phyloP scores from a whole-genome alignment of 2,113 vertebrate genomes.

The Poeciliopsis turrubarensis region DNA sequence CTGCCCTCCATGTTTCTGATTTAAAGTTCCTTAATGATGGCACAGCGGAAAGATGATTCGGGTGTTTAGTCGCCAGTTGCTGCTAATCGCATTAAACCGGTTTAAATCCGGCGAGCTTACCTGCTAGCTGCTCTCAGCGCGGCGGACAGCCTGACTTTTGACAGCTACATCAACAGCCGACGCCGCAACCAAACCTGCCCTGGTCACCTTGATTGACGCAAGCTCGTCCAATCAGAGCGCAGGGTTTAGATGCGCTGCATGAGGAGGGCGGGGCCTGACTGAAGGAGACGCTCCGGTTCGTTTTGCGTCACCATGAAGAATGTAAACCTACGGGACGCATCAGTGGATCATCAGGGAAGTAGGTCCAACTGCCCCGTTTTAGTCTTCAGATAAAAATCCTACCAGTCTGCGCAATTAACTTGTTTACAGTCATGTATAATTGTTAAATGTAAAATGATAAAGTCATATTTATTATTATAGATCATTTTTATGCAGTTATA shows the following conservation, averaged over 20 bases:
- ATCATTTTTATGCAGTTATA: too few species aligned
- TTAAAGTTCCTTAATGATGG: neutral
- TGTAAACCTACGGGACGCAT: neutral
- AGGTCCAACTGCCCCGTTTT: neutral
- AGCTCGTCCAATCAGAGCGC: slow-evolving; percentile 51
- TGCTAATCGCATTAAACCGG: slow-evolving; percentile 36
- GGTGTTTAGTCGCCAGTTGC: rapidly evolving
- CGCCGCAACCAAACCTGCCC: slow-evolving; percentile 49
- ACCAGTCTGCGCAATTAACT: neutral
- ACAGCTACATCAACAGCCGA: slow-evolving; percentile 49
- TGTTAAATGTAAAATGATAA: too few species aligned
- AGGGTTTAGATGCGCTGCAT: rapidly evolving
- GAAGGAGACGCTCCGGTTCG: too few species aligned
- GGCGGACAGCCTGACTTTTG: slow-evolving; percentile 56
- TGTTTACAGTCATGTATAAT: neutral
- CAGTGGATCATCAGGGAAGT: neutral
- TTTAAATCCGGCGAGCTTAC: slow-evolving; percentile 7
- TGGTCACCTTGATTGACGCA: neutral
- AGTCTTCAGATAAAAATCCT: neutral
- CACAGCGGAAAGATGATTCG: too few species aligned
- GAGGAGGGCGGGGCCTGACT: slow-evolving; percentile 3
- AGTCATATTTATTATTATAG: too few species aligned
- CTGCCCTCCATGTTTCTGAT: neutral
- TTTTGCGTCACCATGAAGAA: neutral
- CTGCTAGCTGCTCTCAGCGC: slow-evolving; percentile 19